phyloP scores from a whole-genome alignment of 1,140 invertebrate genomes.

The Dufourea novaeangliae region DNA sequence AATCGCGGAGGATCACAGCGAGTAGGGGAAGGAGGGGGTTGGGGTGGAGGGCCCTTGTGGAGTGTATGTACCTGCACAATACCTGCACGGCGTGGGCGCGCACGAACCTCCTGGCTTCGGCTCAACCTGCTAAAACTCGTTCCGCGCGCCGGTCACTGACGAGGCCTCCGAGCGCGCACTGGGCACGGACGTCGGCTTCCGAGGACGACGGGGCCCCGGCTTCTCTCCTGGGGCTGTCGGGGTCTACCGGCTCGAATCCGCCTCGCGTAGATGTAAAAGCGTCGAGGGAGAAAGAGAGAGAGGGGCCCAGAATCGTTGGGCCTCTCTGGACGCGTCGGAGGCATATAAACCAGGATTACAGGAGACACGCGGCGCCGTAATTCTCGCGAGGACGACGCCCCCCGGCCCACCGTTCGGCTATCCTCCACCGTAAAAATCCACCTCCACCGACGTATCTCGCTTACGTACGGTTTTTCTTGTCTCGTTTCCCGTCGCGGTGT shows the following conservation, averaged over 20 bases:
- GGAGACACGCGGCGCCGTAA: slow-evolving; percentile 73
- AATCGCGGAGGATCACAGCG: slow-evolving; percentile 7
- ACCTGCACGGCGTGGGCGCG: slow-evolving; percentile 69
- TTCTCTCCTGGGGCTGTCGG: slow-evolving; percentile 47
- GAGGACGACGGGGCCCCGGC: slow-evolving; percentile 50
- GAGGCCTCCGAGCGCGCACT: slow-evolving; percentile 47
- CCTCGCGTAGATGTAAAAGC: slow-evolving; percentile 50
- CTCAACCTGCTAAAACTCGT: slow-evolving; percentile 76
- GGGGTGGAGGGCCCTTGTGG: background rate
- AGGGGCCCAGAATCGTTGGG: slow-evolving; percentile 41
- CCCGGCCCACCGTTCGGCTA: slow-evolving; percentile 51
- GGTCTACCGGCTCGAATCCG: slow-evolving; percentile 35
- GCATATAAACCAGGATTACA: slow-evolving; percentile 78
- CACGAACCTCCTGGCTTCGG: slow-evolving; percentile 53
- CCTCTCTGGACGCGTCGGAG: slow-evolving; percentile 35
- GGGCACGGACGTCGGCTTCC: slow-evolving; percentile 60
- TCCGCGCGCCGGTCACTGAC: slow-evolving; percentile 63
- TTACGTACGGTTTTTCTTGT: no score
- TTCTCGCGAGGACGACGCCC: slow-evolving; percentile 61
- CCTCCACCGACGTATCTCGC: no score
- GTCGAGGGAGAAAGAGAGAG: no score
- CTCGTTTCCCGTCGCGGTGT: no score
- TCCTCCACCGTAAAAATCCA: slow-evolving; percentile 49
- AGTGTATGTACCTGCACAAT: slow-evolving; percentile 65
- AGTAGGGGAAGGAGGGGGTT: background rate